Percentiles rank a stretch among this genome's conserved stretches.
Conservation (phyloP, 2,113 vertebrate species). For the Lasiurus cinereus region DNA sequence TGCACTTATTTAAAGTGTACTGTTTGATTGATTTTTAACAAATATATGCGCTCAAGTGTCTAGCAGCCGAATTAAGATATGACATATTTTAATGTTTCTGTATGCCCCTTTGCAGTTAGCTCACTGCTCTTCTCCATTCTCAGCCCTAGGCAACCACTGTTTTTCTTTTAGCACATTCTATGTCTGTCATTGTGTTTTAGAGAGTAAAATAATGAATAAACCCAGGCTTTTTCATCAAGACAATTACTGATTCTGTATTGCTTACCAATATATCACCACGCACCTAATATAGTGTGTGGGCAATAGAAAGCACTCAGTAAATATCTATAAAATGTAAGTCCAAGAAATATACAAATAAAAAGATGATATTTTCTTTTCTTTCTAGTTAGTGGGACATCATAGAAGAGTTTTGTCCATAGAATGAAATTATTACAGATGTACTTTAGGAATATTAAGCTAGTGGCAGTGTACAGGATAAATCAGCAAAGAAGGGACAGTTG, state of each 20-base stretch:
- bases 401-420: not conserved
- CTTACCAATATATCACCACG: not conserved
- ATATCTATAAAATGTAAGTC: not conserved
- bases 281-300: not conserved
- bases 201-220: conserved; percentile 29
- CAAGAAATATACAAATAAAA: not conserved
- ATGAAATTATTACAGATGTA: not conserved
- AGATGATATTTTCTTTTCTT: not conserved
- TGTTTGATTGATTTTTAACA: not conserved
- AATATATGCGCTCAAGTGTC: not conserved
- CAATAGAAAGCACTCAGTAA: not conserved
- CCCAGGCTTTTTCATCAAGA: not conserved
- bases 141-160: not conserved
- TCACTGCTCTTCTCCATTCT: not conserved
- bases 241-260: not conserved
- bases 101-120: not conserved
- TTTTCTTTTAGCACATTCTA: not conserved
- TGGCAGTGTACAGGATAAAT: not conserved
- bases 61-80: not conserved
- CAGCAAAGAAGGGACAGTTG: not conserved
- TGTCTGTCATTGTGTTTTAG: not conserved
- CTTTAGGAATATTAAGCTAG: not conserved
- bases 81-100: not conserved
- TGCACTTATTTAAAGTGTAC: not conserved
- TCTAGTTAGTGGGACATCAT: not conserved